Evolutionary conservation across 2,888 invertebrate genomes (phyloP), one percentile per base, ranked within the genome.

Genomic region (Aphrophora alni): DNA sequence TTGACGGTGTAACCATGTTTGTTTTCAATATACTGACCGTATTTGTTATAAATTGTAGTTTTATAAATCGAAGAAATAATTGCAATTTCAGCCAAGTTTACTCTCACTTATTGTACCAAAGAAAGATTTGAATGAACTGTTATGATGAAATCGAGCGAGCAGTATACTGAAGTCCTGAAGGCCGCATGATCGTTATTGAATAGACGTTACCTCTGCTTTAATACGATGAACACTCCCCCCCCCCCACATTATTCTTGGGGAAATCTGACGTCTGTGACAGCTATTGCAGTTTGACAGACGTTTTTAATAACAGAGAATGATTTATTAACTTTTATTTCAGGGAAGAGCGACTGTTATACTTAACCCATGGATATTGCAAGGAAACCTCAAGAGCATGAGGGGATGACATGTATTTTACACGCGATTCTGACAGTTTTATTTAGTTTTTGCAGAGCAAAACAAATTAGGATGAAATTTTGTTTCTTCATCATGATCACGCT

Each of bases 251-350:
- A 59, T 21, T 21, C 7, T 21, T 2, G 2, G 59, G 59, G 21
- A 59, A 59, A 59, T 59, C 59, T 59, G 59, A 59, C 59, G 59
- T 59, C 14, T 59, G 59, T 59, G 59, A 59, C 59, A 59, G 59
- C 59, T 59, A 59, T 59, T 59, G 59, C 59, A 59, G 59, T 59
- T 59, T 59, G 59, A 59, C 59, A 21, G 59, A 59, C 59, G 59
- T 59, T 59, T 59, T 59, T 59, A 59, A 59, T 59, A 59, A 59
- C 59, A 21, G 21, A 59, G 4, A 21, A 59, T 59, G 59, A 59
- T 59, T 59, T 59, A 59, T 59, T 59, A 59, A 21, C 59, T 59
- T 59, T 59, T 59, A 59, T 59, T 59, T 59, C 21, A 59, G 5
- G 10, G 21, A 59, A 59, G 21, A 59, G 59, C 5, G 5, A 21